Evolutionary conservation across 2,113 vertebrate genomes (phyloP), one percentile per base, ranked within the genome.

Genomic region (Prunella himalayana): DNA sequence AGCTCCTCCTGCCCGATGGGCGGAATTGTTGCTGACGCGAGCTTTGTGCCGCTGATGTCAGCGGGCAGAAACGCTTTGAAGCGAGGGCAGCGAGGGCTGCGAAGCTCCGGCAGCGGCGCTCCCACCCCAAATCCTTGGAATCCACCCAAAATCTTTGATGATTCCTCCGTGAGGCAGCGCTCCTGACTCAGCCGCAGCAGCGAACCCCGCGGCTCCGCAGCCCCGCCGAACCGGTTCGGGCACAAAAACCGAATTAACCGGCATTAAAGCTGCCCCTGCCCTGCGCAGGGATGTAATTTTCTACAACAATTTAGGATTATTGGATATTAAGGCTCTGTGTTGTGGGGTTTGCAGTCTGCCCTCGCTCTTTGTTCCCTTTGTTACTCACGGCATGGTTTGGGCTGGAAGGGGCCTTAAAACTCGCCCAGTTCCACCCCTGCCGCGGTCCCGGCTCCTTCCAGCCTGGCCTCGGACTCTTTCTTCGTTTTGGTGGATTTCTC

Each of bases 121-220:
- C 13, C 86, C 81, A 11, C 75, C 84, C 84, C 37, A 28, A 33
- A 87, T 22, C 56, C 6, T 66, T 82, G 37, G 37, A 37, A 37
- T 37, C 37, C 37, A 37, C 37, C 37, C 37, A 37, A 37, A 37
- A 37, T 3, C 88, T 92, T 60, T 82, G 75, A 72, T 90, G 65
- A 4, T 39, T 53, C 37, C 51, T 83, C 41, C 82, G 15, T 61
- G 49, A 47, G 10, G 30, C 56, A 12, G 83, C 30, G 20, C 79
- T 90, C 85, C 90, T 96, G 96, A 97, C 90, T 95, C 95, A 96
- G 94, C 84, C 54, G 20, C 15, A 9, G n/a, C 79, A 45, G 80
- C 88, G 72, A 39, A 65, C 51, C 35, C 66, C 17, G 41, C 13
- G 7, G 78, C 76, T 77, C 82, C 41, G 66, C 89, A 51, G 86